Evolutionary conservation across 2,113 vertebrate genomes (phyloP).

Genomic region (Pomatorhinus ruficollis): DNA sequence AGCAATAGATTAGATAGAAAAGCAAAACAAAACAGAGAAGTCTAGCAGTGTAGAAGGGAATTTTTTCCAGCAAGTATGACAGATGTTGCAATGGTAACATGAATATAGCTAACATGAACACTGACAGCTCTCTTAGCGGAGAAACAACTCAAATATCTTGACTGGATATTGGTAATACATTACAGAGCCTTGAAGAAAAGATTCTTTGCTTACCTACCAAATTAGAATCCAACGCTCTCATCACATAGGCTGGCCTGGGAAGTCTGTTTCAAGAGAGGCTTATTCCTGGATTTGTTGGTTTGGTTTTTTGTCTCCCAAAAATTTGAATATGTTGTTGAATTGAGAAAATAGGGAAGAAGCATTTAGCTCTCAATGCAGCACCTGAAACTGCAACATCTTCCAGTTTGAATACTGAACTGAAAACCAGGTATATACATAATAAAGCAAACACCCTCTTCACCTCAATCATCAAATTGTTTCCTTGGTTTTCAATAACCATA

Average conservation of each 20-base stretch:
- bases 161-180: slow-evolving; percentile 64
- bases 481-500: neutral
- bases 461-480: neutral
- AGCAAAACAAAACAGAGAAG: neutral
- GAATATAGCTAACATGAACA: neutral
- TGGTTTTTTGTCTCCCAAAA: neutral
- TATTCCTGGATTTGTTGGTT: neutral
- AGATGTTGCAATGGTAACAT: neutral
- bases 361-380: slow-evolving; percentile 6
- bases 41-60: neutral
- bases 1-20: neutral
- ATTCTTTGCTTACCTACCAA: slow-evolving; percentile 39
- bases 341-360: slow-evolving; percentile 16
- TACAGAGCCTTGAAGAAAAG: slow-evolving; percentile 52
- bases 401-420: neutral
- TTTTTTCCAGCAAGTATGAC: neutral
- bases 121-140: slow-evolving; percentile 47
- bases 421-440: neutral
- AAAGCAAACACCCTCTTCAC: neutral
- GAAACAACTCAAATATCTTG: slow-evolving; percentile 67
- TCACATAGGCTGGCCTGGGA: slow-evolving; percentile 34
- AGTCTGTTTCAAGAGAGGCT: slow-evolving; percentile 55
- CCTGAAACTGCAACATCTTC: neutral
- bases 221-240: slow-evolving; percentile 51
- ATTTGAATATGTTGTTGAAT: neutral